A percentile compares a stretch with the other conserved stretches of the same genome.
Conservation (phyloP, 2,113 vertebrate species). For the Campylomormyrus numenius region DNA sequence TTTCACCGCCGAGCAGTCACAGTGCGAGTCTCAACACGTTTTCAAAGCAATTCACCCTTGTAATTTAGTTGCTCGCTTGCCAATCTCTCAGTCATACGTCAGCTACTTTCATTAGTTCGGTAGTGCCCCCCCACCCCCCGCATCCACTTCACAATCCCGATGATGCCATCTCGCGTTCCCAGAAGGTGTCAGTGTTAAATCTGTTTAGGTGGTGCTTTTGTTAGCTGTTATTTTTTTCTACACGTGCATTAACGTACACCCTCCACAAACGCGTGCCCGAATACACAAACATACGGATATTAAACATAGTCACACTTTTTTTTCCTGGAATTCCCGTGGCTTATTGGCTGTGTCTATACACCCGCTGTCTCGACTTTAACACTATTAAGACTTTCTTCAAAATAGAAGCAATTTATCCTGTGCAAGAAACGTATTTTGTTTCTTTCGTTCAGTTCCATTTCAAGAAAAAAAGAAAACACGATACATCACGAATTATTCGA, state of each 20-base stretch:
- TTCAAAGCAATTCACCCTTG: constrained; percentile 32
- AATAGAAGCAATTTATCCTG: constrained; percentile 57
- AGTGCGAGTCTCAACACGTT: constrained; percentile 20
- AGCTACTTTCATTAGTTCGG: constrained; percentile 36
- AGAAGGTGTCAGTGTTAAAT: constrained; percentile 41
- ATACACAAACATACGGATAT: neutral
- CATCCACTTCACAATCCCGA: constrained; percentile 24
- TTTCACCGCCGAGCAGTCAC: constrained; percentile 35
- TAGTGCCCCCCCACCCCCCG: constrained; percentile 33
- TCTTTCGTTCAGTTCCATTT: constrained; percentile 11
- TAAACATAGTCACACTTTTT: neutral
- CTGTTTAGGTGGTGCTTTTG: constrained; percentile 45
- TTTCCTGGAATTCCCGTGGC: neutral
- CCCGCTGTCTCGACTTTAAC: constrained; percentile 52
- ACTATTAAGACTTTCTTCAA: constrained; percentile 36
- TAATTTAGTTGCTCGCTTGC: constrained; percentile 32
- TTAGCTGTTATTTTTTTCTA: constrained; percentile 57
- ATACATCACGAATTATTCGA: neutral
- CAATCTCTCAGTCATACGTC: constrained; percentile 27
- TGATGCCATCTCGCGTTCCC: constrained; percentile 31
- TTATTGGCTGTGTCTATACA: neutral
- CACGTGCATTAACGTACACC: constrained; percentile 23
- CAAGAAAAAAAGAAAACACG: neutral
- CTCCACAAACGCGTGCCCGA: constrained; percentile 24
- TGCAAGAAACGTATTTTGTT: constrained; percentile 43